These are phyloP conservation scores for Chionomys nivalis DNA, from an alignment of 2,113 vertebrate genomes.

Conservation along the genomic window DNA sequence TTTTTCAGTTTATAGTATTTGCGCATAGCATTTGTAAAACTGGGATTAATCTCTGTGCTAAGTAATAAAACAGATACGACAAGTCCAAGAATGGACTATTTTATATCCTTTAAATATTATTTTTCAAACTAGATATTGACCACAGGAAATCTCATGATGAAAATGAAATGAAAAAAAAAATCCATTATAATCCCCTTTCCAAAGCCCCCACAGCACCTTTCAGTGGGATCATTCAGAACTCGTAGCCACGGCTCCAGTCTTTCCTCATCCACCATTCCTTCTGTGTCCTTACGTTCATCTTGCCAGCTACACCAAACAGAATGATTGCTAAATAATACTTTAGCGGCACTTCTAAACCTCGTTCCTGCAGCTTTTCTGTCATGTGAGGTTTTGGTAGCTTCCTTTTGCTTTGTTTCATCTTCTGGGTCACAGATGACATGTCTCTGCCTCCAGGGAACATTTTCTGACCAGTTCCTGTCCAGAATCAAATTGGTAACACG, in stretches of 20 bases:
- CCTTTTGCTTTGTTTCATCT: background rate
- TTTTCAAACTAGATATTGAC: background rate
- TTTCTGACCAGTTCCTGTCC: background rate
- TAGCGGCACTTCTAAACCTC: background rate
- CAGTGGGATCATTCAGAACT: background rate
- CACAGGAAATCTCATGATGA: background rate
- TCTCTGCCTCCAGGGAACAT: background rate
- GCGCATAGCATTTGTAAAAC: background rate
- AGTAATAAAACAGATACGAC: background rate
- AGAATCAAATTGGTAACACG: background rate
- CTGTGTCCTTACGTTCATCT: background rate
- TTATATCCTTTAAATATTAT: background rate
- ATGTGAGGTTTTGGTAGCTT: background rate
- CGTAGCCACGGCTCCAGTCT: too few species aligned
- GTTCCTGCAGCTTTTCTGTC: background rate
- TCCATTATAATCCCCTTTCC: background rate
- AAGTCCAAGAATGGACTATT: background rate
- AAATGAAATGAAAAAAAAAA: background rate
- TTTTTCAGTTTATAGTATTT: background rate
- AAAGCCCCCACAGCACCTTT: background rate
- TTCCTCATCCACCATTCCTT: fast-evolving
- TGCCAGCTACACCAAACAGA: background rate
- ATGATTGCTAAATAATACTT: background rate
- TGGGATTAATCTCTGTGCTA: background rate
- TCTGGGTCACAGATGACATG: background rate